Evolutionary conservation across 2,797 vertebrate genomes (phyloP), one percentile per base, ranked within the genome.

Genomic region (Pangasius krempfi): DNA sequence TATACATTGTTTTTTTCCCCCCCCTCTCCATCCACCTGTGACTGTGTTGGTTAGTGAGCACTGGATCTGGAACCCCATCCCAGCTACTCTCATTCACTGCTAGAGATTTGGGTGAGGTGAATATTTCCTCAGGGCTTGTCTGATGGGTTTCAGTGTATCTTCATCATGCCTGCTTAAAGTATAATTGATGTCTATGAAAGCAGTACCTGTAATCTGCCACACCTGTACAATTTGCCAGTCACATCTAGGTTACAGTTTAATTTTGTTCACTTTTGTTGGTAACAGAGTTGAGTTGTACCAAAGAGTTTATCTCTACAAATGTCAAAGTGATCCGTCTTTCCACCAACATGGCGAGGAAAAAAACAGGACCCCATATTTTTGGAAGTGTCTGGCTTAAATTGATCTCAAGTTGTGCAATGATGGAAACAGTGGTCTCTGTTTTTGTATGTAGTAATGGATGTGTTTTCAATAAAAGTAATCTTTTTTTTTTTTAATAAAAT

Each of bases 401-500:
- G 10, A 91, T 91, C 78, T 93, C 52, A 86, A 90, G 86, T 92
- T 92, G 89, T 92, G 87, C 94, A 88, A 88, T 93, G 89, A 90
- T 92, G 81, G 93, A 92, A 93, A 91, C 91, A 92, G 93, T 95
- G 93, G 93, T 95, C 95, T 95, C 95, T 96, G 94, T 90, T 92
- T 92, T 92, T 92, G 88, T 92, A 92, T 86, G 89, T 96, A 95
- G 93, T 92, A 91, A 93, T 95, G 93, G 94, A 95, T 95, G 95
- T 92, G 92, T 93, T 93, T 92, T 95, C 93, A 96, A 96, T 96
- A 96, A 96, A 96, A 85, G 84, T 89, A 86, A 91, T 92, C 93
- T 94, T 95, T 94, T 92, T 92, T 92, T 88, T 89, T 66, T 56
- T 58, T 47, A 88, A 80, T 90, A 91, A 90, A 90, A 86, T 81